A percentile compares a stretch with the other conserved stretches of the same genome.
Conservation (phyloP, 2,797 vertebrate genomes). For the Enoplosus armatus region DNA sequence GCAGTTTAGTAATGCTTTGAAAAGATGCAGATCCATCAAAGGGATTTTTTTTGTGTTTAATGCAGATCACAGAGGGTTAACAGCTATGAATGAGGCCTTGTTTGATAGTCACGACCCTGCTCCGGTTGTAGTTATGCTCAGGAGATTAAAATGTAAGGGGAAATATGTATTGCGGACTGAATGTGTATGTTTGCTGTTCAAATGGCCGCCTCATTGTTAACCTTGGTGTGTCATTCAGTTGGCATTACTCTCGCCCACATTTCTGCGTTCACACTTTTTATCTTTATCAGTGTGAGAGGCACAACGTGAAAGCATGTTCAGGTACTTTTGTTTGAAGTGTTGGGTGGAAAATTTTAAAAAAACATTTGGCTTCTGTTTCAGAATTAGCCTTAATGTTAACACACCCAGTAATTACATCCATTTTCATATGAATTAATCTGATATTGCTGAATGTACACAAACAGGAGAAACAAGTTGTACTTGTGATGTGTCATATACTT, state of each 20-base stretch:
- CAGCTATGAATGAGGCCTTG: slow-evolving; percentile 8
- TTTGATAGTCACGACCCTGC: neutral
- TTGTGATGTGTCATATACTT: neutral
- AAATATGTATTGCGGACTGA: neutral
- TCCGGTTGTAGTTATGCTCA: neutral
- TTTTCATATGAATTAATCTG: neutral
- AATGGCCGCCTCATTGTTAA: neutral
- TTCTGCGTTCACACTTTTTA: neutral
- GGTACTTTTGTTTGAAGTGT: neutral
- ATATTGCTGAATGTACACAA: neutral
- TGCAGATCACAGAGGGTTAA: neutral
- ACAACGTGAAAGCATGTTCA: neutral
- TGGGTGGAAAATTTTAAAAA: too few relatives aligned
- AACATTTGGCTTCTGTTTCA: neutral
- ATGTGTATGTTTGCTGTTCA: slow-evolving; percentile 17
- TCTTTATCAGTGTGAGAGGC: neutral
- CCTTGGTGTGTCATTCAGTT: neutral
- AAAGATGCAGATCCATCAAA: neutral
- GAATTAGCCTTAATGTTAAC: neutral
- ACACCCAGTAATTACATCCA: neutral
- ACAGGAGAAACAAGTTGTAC: slow-evolving; percentile 1
- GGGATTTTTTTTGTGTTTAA: neutral
- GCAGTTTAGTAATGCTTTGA: neutral
- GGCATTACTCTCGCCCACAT: neutral
- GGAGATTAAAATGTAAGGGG: neutral